A percentile compares a stretch with the other conserved stretches of the same genome.
Conservation (phyloP, 2,113 vertebrate genomes). For the Pollimyrus isidori region DNA sequence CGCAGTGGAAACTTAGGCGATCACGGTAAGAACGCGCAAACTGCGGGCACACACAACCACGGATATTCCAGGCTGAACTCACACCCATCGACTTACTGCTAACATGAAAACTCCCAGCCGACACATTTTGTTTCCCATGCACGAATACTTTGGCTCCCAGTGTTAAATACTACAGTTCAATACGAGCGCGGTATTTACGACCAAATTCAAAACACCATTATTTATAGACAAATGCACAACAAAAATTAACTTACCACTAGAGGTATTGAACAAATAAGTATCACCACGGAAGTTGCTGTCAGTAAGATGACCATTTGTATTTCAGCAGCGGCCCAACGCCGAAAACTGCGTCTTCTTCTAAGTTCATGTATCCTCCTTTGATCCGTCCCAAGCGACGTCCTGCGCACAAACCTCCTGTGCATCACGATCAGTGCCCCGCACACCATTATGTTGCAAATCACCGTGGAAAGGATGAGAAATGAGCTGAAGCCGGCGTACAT, state of each 20-base stretch:
- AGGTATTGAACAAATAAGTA: conserved; percentile 94
- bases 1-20: neutral
- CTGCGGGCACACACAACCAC: neutral
- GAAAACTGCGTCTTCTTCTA: conserved; percentile 76
- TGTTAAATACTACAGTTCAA: neutral
- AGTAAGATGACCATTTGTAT: conserved; percentile 97
- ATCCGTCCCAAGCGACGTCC: conserved; percentile 85
- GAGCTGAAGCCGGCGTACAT: conserved; percentile 89
- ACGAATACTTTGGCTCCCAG: neutral
- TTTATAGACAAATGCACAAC: neutral
- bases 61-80: neutral
- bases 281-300: conserved; percentile 81
- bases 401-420: conserved; percentile 84
- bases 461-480: conserved; percentile 76
- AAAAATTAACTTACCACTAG: conserved; percentile 77
- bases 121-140: neutral
- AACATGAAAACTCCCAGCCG: neutral
- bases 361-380: conserved; percentile 66
- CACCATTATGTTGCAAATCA: conserved; percentile 87
- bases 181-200: neutral
- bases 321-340: conserved; percentile 80
- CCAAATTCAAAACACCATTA: neutral
- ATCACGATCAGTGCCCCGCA: conserved; percentile 85
- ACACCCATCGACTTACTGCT: neutral
- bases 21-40: neutral